Conservation (phyloP, 2,888 invertebrate genomes). For the Phaonia tiefii region DNA sequence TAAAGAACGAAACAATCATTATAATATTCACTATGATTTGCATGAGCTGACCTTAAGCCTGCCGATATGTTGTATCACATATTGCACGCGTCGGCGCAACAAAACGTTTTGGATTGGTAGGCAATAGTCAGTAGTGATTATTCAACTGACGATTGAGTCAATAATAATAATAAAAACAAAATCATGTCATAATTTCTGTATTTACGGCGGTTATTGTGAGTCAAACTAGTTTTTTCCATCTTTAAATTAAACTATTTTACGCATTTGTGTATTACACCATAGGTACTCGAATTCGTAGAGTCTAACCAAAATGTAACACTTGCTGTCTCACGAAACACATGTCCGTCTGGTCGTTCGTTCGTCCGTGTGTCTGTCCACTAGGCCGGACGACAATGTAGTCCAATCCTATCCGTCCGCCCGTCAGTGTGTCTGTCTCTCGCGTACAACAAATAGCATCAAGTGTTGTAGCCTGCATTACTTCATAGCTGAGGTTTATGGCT, state of each 20-base stretch:
- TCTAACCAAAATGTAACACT: neutral
- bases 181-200: constrained; percentile 32
- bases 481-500: constrained; percentile 52
- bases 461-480: constrained; percentile 51
- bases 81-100: constrained; percentile 3
- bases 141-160: constrained; percentile 27
- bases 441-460: neutral
- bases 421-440: neutral
- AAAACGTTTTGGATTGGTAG: constrained; percentile 10
- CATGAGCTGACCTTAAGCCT: constrained; percentile 9
- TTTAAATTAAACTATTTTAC: constrained; percentile 57
- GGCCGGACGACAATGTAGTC: neutral
- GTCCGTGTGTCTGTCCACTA: neutral
- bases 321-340: neutral
- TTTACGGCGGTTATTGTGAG: constrained; percentile 1
- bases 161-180: constrained; percentile 39
- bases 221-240: constrained; percentile 55
- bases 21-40: constrained; percentile 1
- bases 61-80: too few relatives aligned
- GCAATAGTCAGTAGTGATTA: constrained; percentile 14
- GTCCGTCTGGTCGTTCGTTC: neutral
- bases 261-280: constrained; percentile 53
- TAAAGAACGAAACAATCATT: neutral
- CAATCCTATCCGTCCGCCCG: neutral
- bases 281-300: neutral